Conservation (phyloP, 2,797 vertebrate genomes). For the Danionella dracula region DNA sequence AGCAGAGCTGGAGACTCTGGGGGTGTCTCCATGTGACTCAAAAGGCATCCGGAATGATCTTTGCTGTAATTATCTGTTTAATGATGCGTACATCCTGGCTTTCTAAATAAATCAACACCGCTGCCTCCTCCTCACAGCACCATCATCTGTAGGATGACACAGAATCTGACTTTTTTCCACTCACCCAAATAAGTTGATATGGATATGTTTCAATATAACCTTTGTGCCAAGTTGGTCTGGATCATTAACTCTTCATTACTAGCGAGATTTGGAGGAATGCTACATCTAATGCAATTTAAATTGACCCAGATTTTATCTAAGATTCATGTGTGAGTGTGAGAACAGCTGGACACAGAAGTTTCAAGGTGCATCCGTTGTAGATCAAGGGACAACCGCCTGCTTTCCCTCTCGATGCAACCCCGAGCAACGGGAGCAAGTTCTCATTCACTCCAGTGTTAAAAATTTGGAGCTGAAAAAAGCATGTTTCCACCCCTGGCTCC, state of each 20-base stretch:
- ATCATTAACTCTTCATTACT: conserved; percentile 15
- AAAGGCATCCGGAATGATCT: conserved; percentile 11
- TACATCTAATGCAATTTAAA: neutral
- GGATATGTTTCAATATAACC: neutral
- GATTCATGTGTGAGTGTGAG: neutral
- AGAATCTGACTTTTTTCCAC: neutral
- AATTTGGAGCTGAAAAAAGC: too few species aligned
- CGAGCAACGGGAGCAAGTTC: too few species aligned
- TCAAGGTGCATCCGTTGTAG: too few species aligned
- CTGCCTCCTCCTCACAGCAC: conserved; percentile 1
- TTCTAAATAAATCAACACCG: conserved; percentile 23
- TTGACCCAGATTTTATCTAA: neutral
- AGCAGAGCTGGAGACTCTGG: neutral
- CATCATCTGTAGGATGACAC: conserved; percentile 1
- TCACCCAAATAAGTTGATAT: neutral
- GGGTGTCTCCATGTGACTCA: conserved; percentile 22
- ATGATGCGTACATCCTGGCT: conserved; percentile 30
- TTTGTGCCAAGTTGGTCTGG: neutral
- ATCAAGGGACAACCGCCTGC: too few species aligned
- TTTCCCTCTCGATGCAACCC: too few species aligned
- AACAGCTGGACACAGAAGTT: too few species aligned
- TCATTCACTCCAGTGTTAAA: too few species aligned
- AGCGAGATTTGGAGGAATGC: neutral
- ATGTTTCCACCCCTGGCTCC: too few species aligned
- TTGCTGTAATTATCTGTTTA: conserved; percentile 32